phyloP scores from a whole-genome alignment of 2,797 vertebrate species.

The Cuculus canorus region DNA sequence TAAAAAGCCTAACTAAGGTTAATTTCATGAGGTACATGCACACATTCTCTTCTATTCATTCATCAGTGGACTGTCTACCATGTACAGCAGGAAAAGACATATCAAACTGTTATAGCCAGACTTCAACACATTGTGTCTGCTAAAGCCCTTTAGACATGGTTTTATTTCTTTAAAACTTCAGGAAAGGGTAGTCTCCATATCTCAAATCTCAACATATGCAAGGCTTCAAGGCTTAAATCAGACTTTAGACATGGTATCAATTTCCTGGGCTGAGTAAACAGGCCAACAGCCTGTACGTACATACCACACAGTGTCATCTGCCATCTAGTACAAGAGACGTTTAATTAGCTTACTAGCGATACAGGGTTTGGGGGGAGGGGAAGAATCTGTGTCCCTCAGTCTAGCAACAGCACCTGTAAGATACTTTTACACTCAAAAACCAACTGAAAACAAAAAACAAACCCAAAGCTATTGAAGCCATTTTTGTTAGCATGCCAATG shows the following conservation, averaged over 20 bases:
- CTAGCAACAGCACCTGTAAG: background rate
- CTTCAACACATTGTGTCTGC: background rate
- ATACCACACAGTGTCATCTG: background rate
- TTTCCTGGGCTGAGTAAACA: background rate
- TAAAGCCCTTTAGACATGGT: background rate
- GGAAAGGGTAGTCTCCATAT: background rate
- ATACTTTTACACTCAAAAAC: background rate
- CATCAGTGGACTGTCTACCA: background rate
- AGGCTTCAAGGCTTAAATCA: background rate
- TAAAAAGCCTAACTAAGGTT: background rate
- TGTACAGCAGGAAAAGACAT: background rate
- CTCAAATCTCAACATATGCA: background rate
- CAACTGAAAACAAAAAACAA: background rate
- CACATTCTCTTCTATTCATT: background rate
- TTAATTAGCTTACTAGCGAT: background rate
- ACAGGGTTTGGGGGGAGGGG: fast-evolving
- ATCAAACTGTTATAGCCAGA: background rate
- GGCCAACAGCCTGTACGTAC: background rate
- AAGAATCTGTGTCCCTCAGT: background rate
- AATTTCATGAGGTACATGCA: background rate
- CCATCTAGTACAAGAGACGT: background rate
- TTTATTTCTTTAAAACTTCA: background rate
- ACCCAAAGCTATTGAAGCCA: background rate
- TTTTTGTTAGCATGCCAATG: background rate
- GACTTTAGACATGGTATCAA: background rate